Percentiles rank a stretch among this genome's conserved stretches.
phyloP scores from a whole-genome alignment of 2,113 vertebrate genomes.

The Fregata magnificens region DNA sequence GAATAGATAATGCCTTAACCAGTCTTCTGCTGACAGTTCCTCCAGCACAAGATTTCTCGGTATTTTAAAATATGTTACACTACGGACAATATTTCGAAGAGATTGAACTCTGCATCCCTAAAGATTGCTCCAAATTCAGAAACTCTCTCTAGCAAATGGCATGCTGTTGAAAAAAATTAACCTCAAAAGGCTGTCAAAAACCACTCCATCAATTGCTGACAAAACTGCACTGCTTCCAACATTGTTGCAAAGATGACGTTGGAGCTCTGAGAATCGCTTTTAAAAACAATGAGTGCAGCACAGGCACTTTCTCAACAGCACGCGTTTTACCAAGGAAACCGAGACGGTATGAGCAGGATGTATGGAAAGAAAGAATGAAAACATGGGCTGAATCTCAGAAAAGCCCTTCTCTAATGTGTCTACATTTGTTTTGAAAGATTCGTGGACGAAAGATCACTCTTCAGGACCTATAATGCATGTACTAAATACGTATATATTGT shows the following conservation, averaged over 20 bases:
- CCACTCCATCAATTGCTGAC: not conserved
- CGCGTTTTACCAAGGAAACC: not conserved
- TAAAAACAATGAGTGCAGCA: not conserved
- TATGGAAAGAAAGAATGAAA: not conserved
- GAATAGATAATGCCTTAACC: not conserved
- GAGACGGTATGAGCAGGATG: not conserved
- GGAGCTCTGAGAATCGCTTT: not conserved
- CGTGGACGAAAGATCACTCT: not conserved
- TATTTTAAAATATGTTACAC: not conserved
- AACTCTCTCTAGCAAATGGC: not conserved
- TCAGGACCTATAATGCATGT: not conserved
- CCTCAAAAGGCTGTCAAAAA: not conserved
- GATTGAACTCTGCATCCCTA: not conserved
- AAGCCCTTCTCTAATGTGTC: not conserved
- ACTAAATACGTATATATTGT: accelerated
- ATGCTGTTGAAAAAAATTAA: not conserved
- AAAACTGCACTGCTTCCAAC: not conserved
- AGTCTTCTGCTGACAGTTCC: not conserved
- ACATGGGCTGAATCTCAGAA: not conserved
- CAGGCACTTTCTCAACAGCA: not conserved
- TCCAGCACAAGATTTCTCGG: not conserved
- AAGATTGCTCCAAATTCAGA: not conserved
- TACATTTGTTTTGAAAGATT: not conserved
- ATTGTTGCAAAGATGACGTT: not conserved
- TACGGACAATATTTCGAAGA: not conserved